Percentiles rank a stretch among this genome's conserved stretches.
Conservation (phyloP, 1,140 invertebrate species). For the Neotoxoptera formosana region DNA sequence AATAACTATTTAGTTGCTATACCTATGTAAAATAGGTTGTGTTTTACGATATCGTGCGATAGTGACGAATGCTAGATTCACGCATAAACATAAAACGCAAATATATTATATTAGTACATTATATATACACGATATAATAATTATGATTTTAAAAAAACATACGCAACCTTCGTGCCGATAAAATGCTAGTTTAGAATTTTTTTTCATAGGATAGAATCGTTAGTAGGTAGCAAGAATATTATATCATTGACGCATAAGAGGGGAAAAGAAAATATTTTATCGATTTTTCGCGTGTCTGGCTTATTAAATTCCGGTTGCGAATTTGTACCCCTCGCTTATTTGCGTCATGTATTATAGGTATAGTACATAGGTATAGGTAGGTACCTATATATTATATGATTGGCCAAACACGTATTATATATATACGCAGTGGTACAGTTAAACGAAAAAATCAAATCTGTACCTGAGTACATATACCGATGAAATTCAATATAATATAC, state of each 20-base stretch:
- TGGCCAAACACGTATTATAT: background rate
- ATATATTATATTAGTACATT: background rate
- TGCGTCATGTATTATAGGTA: background rate
- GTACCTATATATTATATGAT: background rate
- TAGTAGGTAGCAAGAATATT: background rate
- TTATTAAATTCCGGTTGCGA: background rate
- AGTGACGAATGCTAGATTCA: background rate
- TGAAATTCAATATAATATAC: background rate
- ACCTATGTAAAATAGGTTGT: background rate
- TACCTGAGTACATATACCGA: background rate
- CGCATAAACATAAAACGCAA: background rate
- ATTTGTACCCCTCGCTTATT: background rate
- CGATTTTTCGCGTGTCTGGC: background rate
- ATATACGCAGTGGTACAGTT: background rate
- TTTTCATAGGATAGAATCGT: background rate
- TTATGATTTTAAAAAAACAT: background rate
- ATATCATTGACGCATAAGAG: background rate
- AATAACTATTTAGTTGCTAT: too few relatives aligned
- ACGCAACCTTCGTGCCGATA: background rate
- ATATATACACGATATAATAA: background rate
- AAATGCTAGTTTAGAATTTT: background rate
- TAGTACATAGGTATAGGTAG: too few relatives aligned
- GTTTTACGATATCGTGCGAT: background rate
- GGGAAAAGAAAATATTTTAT: background rate
- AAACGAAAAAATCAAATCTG: background rate